Conservation (phyloP, 2,797 vertebrate species). For the Sphenopsis melanotis region DNA sequence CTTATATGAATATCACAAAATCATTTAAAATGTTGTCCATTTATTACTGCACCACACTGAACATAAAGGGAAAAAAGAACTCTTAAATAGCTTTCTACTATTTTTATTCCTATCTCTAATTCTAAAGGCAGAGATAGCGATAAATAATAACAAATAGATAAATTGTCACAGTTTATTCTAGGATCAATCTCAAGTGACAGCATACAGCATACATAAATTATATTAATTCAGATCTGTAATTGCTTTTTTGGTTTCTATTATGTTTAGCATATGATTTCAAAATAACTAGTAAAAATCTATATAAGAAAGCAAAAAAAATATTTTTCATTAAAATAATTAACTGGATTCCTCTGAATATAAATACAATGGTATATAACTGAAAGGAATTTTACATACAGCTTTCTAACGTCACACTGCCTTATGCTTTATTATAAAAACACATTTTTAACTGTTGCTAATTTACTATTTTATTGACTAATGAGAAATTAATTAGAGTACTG, state of each 20-base stretch:
- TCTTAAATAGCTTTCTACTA: not conserved
- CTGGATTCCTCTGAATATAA: not conserved
- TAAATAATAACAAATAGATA: not conserved
- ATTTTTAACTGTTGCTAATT: constrained; percentile 10
- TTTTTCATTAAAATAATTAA: constrained; percentile 40
- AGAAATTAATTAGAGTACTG: not conserved
- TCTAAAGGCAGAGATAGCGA: not conserved
- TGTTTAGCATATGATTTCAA: not conserved
- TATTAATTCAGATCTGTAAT: not conserved
- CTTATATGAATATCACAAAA: constrained; percentile 55
- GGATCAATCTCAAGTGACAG: not conserved
- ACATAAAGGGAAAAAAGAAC: not conserved
- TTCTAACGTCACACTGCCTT: not conserved
- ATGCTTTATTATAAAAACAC: not conserved
- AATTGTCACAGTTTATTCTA: not conserved
- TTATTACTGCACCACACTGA: not conserved
- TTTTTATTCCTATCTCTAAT: not conserved
- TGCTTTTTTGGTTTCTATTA: not conserved
- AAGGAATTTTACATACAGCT: not conserved
- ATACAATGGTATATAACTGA: not conserved
- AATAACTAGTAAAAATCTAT: not conserved
- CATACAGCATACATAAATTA: not conserved
- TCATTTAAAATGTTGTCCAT: constrained; percentile 39
- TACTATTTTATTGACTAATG: not conserved
- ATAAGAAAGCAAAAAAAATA: not conserved